Percentiles rank a stretch among this genome's conserved stretches.
phyloP scores from a whole-genome alignment of 2,797 vertebrate genomes.

The Sandelia bainsii region DNA sequence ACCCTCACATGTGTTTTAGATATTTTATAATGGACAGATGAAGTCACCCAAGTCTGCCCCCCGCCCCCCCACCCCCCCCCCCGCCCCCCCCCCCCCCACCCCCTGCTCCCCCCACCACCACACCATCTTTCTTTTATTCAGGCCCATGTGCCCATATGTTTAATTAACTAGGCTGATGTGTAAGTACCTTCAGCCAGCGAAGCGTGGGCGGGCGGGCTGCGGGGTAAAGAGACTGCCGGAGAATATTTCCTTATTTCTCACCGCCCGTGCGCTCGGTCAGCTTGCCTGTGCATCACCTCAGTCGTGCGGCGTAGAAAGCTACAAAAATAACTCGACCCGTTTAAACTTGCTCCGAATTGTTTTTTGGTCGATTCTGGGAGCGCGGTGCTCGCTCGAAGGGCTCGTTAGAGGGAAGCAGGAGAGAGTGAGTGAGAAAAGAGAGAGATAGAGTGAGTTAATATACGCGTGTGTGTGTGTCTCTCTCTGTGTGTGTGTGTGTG shows the following conservation, averaged over 20 bases:
- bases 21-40: constrained; percentile 66
- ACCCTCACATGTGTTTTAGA: constrained; percentile 41
- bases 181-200: constrained; percentile 75
- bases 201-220: constrained; percentile 77
- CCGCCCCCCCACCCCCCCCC: neutral
- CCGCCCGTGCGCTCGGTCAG: constrained; percentile 46
- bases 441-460: neutral
- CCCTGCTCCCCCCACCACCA: neutral
- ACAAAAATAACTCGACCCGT: constrained; percentile 55
- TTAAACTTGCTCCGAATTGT: constrained; percentile 70
- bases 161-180: constrained; percentile 82
- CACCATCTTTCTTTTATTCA: constrained; percentile 40
- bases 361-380: constrained; percentile 25
- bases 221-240: constrained; percentile 63
- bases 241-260: constrained; percentile 58
- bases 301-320: constrained; percentile 27
- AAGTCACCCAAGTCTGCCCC: constrained; percentile 61
- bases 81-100: constrained; percentile 6
- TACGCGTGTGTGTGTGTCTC: neutral
- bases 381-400: constrained; percentile 22
- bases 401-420: constrained; percentile 31
- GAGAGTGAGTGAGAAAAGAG: constrained; percentile 20
- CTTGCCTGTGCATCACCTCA: constrained; percentile 54
- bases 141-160: constrained; percentile 71
- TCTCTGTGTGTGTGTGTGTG: constrained; percentile 14